Percentiles rank a stretch among this genome's conserved stretches.
These are phyloP conservation scores for Sinocyclocheilus grahami DNA, from an alignment of 2,113 vertebrate genomes.

Conservation along the genomic window DNA sequence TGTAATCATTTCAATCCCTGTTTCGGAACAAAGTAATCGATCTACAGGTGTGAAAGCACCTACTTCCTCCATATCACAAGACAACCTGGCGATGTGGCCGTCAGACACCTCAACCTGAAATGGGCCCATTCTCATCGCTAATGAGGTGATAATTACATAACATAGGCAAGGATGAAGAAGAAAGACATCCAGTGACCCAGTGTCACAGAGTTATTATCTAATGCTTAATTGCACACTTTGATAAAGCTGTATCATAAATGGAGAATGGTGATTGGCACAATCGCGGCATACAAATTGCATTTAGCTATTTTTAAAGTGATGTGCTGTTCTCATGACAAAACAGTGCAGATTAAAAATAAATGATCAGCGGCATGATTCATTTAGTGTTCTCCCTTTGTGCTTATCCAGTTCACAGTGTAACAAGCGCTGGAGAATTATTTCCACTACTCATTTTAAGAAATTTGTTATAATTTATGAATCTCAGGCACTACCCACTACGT, in stretches of 20 bases:
- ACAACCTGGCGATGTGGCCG: neutral
- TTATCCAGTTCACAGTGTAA: neutral
- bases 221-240: slow-evolving; percentile 9
- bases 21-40: too few species aligned
- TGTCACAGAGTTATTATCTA: neutral
- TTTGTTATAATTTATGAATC: neutral
- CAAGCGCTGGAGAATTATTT: neutral
- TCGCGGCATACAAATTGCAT: neutral
- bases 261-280: neutral
- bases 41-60: neutral
- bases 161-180: neutral
- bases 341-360: neutral
- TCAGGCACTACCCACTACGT: neutral
- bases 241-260: slow-evolving; percentile 11
- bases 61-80: neutral
- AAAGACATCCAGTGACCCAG: neutral
- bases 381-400: neutral
- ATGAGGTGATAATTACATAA: slow-evolving; percentile 37
- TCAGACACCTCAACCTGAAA: slow-evolving; percentile 24
- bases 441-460: neutral
- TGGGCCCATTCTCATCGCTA: neutral
- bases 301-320: neutral
- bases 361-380: neutral
- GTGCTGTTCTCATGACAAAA: neutral
- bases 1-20: too few species aligned